A percentile compares a stretch with the other conserved stretches of the same genome.
These are phyloP conservation scores for Muscidifurax raptorellus DNA, from an alignment of 1,140 invertebrate species.

Conservation along the genomic window DNA sequence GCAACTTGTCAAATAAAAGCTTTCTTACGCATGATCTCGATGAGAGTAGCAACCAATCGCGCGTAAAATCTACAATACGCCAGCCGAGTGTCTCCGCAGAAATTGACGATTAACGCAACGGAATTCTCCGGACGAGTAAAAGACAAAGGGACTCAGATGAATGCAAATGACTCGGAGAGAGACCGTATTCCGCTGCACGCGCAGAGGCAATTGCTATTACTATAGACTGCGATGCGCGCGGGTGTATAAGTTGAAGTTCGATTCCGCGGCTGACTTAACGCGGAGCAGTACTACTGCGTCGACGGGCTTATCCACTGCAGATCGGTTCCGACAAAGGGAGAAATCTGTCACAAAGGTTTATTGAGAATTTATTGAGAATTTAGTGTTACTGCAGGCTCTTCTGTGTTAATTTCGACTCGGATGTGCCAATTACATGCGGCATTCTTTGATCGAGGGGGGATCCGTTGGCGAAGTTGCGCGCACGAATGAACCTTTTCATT, in stretches of 20 bases:
- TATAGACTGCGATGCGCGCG: background rate
- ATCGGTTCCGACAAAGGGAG: background rate
- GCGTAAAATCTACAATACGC: background rate
- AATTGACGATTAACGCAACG: slow-evolving; percentile 27
- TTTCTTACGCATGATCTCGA: no score
- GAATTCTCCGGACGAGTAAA: slow-evolving; percentile 4
- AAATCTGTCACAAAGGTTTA: slow-evolving; percentile 17
- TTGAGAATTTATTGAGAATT: background rate
- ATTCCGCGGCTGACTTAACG: slow-evolving; percentile 47
- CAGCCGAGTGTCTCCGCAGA: background rate
- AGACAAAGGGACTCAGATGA: slow-evolving; percentile 36
- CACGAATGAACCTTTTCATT: background rate
- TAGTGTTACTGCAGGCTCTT: background rate
- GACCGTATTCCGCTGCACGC: slow-evolving; percentile 16
- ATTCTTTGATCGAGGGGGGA: background rate
- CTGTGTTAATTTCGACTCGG: background rate
- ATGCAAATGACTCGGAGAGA: slow-evolving; percentile 26
- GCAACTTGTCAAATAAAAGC: no score
- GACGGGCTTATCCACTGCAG: background rate
- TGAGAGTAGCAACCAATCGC: no score
- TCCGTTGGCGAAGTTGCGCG: no score
- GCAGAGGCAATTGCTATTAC: background rate
- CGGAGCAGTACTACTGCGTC: slow-evolving; percentile 15
- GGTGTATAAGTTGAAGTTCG: slow-evolving; percentile 30
- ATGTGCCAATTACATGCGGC: background rate